These are phyloP conservation scores for Sicus ferrugineus DNA, from an alignment of 2,888 invertebrate genomes.

Conservation along the genomic window DNA sequence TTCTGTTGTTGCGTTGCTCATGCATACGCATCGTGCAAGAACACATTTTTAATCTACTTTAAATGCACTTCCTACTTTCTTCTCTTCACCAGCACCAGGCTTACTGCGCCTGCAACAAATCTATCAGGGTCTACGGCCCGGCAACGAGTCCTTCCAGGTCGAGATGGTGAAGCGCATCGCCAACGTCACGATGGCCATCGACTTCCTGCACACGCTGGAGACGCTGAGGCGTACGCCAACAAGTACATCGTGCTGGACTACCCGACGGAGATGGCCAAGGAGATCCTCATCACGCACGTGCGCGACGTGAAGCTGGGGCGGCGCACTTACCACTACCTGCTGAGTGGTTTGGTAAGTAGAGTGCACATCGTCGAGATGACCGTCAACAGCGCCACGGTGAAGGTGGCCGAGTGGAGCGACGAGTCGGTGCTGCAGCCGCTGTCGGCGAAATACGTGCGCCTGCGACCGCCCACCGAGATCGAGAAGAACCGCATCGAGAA, in stretches of 20 bases:
- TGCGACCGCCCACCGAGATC: slow-evolving; percentile 75
- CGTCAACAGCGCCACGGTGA: slow-evolving; percentile 89
- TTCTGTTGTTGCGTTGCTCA: too few species aligned
- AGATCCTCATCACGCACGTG: slow-evolving; percentile 88
- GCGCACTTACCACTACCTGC: slow-evolving; percentile 90
- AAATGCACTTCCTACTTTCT: too few species aligned
- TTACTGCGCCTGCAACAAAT: slow-evolving; percentile 90
- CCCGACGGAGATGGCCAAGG: slow-evolving; percentile 88
- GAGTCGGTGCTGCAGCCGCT: slow-evolving; percentile 77
- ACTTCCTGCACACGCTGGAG: slow-evolving; percentile 84
- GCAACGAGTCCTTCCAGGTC: slow-evolving; percentile 85
- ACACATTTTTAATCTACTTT: too few species aligned
- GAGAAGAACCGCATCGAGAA: slow-evolving; percentile 85
- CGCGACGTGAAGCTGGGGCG: slow-evolving; percentile 86
- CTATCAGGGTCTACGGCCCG: slow-evolving; percentile 87
- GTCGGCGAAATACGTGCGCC: slow-evolving; percentile 78
- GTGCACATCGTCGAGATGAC: slow-evolving; percentile 94
- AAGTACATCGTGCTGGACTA: slow-evolving; percentile 92
- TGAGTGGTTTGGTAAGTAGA: slow-evolving; percentile 87
- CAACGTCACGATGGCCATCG: slow-evolving; percentile 86
- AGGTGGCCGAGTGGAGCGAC: slow-evolving; percentile 90
- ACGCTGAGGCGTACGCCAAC: slow-evolving; percentile 84
- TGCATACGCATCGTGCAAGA: too few species aligned
- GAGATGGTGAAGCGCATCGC: slow-evolving; percentile 87
- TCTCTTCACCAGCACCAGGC: slow-evolving; percentile 68